A percentile compares a stretch with the other conserved stretches of the same genome.
Conservation (phyloP, 1,140 invertebrate species). For the Parasteatoda tepidariorum region DNA sequence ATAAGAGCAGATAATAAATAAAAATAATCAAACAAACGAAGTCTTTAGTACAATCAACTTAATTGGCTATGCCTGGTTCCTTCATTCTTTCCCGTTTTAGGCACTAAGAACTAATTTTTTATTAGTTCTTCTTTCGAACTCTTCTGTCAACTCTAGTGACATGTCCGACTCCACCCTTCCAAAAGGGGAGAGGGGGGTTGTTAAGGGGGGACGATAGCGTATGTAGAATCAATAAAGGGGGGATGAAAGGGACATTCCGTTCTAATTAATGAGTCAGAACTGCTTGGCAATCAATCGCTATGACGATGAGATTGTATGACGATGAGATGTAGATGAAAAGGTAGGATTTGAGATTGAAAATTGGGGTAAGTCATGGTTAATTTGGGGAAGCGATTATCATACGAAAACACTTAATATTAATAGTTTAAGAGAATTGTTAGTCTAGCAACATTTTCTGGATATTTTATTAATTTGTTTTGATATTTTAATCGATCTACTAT, state of each 20-base stretch:
- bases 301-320: conserved; percentile 4
- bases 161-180: conserved; percentile 4
- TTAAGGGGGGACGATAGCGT: not conserved
- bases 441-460: too few relatives aligned
- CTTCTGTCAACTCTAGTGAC: conserved; percentile 26
- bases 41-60: conserved; percentile 51
- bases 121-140: not conserved
- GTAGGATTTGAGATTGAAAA: not conserved
- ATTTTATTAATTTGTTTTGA: too few relatives aligned
- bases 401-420: too few relatives aligned
- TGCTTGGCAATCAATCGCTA: conserved; percentile 18
- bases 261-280: conserved; percentile 16
- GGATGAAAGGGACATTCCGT: conserved; percentile 1
- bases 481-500: too few relatives aligned
- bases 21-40: conserved; percentile 41
- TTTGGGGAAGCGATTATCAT: too few relatives aligned
- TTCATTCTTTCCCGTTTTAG: not conserved
- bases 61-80: conserved; percentile 15
- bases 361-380: too few relatives aligned
- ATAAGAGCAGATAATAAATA: conserved; percentile 27
- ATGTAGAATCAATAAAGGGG: conserved; percentile 21
- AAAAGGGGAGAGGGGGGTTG: not conserved
- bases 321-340: not conserved
- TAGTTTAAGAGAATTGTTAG: too few relatives aligned
- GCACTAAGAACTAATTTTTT: not conserved